A percentile compares a stretch with the other conserved stretches of the same genome.
These are phyloP conservation scores for Rostratula benghalensis DNA, from an alignment of 2,113 vertebrate species.

Conservation along the genomic window DNA sequence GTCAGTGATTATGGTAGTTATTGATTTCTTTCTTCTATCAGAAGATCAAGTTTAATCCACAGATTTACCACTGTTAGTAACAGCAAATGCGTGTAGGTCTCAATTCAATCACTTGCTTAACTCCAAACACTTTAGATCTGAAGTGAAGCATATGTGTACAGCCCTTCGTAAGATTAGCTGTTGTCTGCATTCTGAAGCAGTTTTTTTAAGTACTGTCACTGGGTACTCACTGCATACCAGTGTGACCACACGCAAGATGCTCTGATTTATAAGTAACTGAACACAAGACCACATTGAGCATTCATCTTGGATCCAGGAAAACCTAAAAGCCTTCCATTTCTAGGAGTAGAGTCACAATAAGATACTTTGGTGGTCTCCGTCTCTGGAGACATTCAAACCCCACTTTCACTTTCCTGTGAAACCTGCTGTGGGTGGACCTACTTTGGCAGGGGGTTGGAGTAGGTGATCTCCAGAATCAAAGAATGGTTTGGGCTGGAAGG, in stretches of 20 bases:
- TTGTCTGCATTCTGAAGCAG: not conserved
- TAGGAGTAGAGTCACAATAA: not conserved
- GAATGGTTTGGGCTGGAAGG: no score
- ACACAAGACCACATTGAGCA: not conserved
- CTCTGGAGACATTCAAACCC: no score
- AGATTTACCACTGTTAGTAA: not conserved
- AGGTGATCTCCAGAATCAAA: no score
- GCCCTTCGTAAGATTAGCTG: not conserved
- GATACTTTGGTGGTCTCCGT: not conserved
- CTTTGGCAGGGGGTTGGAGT: no score
- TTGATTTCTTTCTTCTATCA: not conserved
- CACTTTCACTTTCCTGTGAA: no score
- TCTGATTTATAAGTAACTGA: not conserved
- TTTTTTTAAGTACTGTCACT: not conserved
- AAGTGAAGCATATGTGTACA: not conserved
- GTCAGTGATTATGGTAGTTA: not conserved
- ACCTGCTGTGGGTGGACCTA: no score
- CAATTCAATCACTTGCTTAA: not conserved
- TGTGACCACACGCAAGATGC: not conserved
- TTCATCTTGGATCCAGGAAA: not conserved
- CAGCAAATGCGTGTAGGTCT: not conserved
- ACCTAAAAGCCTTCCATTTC: not conserved
- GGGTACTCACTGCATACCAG: fast-evolving
- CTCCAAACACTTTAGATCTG: not conserved
- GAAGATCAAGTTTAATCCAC: not conserved